Evolutionary conservation across 2,113 vertebrate species (phyloP), one percentile per base, ranked within the genome.

Genomic region (Labeo catla): DNA sequence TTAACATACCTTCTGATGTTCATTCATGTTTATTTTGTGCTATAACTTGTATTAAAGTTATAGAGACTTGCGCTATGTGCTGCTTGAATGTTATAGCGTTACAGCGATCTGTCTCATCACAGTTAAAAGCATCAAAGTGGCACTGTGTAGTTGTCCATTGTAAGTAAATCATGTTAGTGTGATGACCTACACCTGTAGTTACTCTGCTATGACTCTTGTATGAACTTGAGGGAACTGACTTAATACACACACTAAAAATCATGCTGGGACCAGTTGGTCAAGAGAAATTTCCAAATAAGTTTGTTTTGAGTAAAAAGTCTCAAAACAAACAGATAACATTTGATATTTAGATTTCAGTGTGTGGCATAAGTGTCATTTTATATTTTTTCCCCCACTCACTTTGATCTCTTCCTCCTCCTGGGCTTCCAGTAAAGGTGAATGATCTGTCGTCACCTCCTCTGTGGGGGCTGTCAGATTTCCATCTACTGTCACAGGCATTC

Each of bases 341-440:
- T 47, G 15, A 7, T 76, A 76, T 28, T 52, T 49, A 16, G 23
- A 6, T 76, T 28, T 52, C 23, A 52, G n/a, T 52, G 73, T 15
- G 6, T 76, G 73, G 47, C 70, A n/a, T n/a, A 7, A 21, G 19
- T 73, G 43, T 73, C 49, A 77, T 19, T 59, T 59, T 59, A 16
- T 59, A 39, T 39, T n/a, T 74, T 13, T 34, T 85, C 61, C 6
- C 6, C 23, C 5, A 45, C 93, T 94, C 89, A 96, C 95, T 93
- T 94, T 94, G 89, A 95, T 80, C 70, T 94, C 94, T 65, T 95
- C 94, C 81, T 94, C 95, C 87, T 96, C 94, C 85, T 95, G 94
- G 92, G 96, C 95, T 90, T 96, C 96, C 89, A 97, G 93, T 34
- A 97, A 94, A 13, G 96, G 96, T 84, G 95, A 97, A 86, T 96